These are phyloP conservation scores for Bagarius yarrelli DNA, from an alignment of 2,113 vertebrate species.

Conservation along the genomic window DNA sequence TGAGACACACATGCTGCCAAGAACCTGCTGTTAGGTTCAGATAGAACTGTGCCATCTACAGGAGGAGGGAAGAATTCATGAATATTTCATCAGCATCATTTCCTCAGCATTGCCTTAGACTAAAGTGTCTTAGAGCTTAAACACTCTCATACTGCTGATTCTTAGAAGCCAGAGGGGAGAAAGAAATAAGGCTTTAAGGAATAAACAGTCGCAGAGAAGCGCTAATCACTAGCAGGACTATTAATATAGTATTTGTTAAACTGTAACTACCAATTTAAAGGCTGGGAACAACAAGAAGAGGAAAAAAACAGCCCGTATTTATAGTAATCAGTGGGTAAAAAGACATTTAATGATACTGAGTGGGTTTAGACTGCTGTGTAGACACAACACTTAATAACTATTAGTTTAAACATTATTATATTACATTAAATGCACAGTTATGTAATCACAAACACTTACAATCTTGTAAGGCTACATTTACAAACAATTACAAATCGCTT, in stretches of 20 bases:
- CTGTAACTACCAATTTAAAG: neutral
- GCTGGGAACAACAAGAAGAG: neutral
- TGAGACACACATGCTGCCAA: constrained; percentile 93
- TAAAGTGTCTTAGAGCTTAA: no score
- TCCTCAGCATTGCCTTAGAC: neutral
- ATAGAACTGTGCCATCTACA: constrained; percentile 86
- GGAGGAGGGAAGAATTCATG: constrained; percentile 56
- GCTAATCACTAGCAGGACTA: neutral
- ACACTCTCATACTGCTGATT: neutral
- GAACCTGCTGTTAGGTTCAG: constrained; percentile 80
- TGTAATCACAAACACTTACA: neutral
- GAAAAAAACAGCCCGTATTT: neutral
- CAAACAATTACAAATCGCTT: neutral
- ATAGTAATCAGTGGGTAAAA: neutral
- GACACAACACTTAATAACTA: neutral
- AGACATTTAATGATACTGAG: neutral
- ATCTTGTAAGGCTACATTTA: neutral
- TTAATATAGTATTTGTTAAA: neutral
- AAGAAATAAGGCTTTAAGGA: neutral
- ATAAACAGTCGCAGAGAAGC: neutral
- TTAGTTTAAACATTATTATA: neutral
- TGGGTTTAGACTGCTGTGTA: neutral
- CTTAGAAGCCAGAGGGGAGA: neutral
- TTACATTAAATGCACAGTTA: neutral
- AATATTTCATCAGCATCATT: constrained; percentile 3